Conservation (phyloP, 2,888 invertebrate genomes). For the Apeira syringaria region DNA sequence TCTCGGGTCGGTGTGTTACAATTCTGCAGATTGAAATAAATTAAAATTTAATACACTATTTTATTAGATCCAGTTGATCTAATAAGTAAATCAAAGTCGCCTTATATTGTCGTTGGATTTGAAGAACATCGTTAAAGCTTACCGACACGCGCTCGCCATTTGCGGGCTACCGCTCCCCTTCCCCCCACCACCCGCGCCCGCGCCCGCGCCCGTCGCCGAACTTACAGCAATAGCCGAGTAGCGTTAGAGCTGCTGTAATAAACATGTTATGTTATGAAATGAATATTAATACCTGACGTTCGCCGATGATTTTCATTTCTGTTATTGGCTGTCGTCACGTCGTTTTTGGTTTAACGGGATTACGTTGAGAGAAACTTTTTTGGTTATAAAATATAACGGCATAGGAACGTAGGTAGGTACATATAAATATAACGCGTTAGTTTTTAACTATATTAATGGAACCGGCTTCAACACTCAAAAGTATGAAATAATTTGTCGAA, state of each 20-base stretch:
- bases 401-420: background rate
- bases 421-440: no score
- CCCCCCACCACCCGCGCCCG: slow-evolving; percentile 40
- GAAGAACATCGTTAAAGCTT: slow-evolving; percentile 70
- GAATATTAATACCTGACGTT: slow-evolving; percentile 75
- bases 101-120: slow-evolving; percentile 61
- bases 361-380: slow-evolving; percentile 36
- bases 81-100: slow-evolving; percentile 73
- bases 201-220: slow-evolving; percentile 42
- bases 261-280: slow-evolving; percentile 72
- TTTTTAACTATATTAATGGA: no score
- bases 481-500: no score
- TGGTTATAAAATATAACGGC: slow-evolving; percentile 11
- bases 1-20: no score
- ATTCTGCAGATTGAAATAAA: no score
- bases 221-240: slow-evolving; percentile 47
- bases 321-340: slow-evolving; percentile 58
- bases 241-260: slow-evolving; percentile 58
- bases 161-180: slow-evolving; percentile 70
- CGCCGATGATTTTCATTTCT: slow-evolving; percentile 62
- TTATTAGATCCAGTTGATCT: slow-evolving; percentile 48
- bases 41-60: slow-evolving; percentile 24
- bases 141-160: slow-evolving; percentile 69
- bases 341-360: slow-evolving; percentile 46
- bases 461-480: no score